These are phyloP conservation scores for Clitarchus hookeri DNA, from an alignment of 2,888 invertebrate species.

Conservation along the genomic window DNA sequence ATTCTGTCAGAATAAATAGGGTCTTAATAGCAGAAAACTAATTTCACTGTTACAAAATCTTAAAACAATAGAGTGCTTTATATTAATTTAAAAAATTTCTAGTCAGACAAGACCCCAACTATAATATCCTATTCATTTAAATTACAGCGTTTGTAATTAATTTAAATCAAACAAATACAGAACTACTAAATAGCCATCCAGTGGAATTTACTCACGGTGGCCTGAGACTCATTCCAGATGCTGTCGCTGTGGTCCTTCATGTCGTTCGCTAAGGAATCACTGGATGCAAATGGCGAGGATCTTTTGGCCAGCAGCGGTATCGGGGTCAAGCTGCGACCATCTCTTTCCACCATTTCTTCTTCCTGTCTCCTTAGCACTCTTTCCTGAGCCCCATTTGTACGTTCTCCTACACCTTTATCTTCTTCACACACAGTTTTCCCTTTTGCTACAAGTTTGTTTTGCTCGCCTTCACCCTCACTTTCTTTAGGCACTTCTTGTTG, in stretches of 20 bases:
- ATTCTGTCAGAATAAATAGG: too few relatives aligned
- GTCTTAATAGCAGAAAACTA: too few relatives aligned
- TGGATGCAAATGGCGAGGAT: conserved; percentile 75
- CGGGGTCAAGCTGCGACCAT: conserved; percentile 42
- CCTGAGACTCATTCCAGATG: conserved; percentile 88
- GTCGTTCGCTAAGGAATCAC: conserved; percentile 82
- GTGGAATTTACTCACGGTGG: conserved; percentile 62
- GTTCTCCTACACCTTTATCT: neutral
- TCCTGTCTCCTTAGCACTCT: neutral
- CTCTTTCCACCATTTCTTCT: conserved; percentile 10
- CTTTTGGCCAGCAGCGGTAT: conserved; percentile 34
- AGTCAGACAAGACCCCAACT: too few relatives aligned
- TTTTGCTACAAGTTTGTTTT: conserved; percentile 6
- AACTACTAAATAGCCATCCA: too few relatives aligned
- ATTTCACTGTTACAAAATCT: too few relatives aligned
- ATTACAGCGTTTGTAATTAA: too few relatives aligned
- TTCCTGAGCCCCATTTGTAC: neutral
- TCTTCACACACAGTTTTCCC: neutral
- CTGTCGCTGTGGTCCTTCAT: conserved; percentile 82
- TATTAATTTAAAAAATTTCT: too few relatives aligned
- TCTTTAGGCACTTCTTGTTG: neutral
- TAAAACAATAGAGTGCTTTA: too few relatives aligned
- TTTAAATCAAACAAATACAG: too few relatives aligned
- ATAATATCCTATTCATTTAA: too few relatives aligned
- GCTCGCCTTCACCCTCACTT: conserved; percentile 29